phyloP scores from a whole-genome alignment of 1,140 invertebrate species.

The Rhizoglyphus robini region DNA sequence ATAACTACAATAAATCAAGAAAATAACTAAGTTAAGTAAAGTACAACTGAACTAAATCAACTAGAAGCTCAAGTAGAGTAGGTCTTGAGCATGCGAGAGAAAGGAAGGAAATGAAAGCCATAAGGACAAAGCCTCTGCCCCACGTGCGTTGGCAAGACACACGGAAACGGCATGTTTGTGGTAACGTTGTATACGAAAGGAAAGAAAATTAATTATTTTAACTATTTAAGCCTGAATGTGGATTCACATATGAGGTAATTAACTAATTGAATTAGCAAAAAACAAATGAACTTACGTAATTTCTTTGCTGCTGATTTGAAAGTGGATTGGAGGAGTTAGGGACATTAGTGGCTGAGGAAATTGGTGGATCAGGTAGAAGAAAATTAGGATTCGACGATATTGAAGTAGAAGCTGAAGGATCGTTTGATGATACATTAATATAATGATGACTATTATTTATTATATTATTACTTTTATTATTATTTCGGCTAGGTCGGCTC shows the following conservation, averaged over 20 bases:
- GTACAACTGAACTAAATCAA: too few relatives aligned
- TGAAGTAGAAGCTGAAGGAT: neutral
- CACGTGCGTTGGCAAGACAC: neutral
- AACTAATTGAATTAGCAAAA: too few relatives aligned
- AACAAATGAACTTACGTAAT: neutral
- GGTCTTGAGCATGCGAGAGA: too few relatives aligned
- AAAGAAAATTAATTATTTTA: neutral
- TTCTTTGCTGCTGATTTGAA: slow-evolving; percentile 4
- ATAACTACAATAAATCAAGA: too few relatives aligned
- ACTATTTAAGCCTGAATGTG: too few relatives aligned
- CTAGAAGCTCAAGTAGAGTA: too few relatives aligned
- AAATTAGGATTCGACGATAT: slow-evolving; percentile 12
- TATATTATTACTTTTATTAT: neutral
- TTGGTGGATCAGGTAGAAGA: slow-evolving; percentile 1
- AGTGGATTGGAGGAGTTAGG: neutral
- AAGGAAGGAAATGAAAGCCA: too few relatives aligned
- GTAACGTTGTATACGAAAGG: neutral
- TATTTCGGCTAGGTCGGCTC: neutral
- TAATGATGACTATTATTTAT: neutral
- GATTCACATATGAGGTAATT: too few relatives aligned
- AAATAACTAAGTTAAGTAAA: too few relatives aligned
- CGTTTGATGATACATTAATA: neutral
- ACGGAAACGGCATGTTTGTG: neutral
- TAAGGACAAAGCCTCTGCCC: neutral
- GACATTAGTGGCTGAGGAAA: neutral